A percentile compares a stretch with the other conserved stretches of the same genome.
These are phyloP conservation scores for Rachycentron canadum DNA, from an alignment of 2,797 vertebrate species.

Conservation along the genomic window DNA sequence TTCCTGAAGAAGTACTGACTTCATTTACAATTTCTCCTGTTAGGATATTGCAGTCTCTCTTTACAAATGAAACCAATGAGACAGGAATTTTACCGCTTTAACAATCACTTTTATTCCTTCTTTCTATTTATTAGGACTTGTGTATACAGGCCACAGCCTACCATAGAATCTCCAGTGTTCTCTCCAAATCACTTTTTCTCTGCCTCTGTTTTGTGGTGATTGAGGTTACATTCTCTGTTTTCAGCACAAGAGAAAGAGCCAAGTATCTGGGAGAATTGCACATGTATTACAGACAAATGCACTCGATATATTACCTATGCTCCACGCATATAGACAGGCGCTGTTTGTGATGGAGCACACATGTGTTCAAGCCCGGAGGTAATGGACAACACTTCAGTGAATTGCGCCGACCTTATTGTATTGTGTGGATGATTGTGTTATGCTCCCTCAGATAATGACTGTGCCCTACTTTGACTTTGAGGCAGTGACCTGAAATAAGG, in stretches of 20 bases:
- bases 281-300: conserved; percentile 63
- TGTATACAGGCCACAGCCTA: conserved; percentile 1
- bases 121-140: conserved; percentile 9
- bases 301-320: conserved; percentile 65
- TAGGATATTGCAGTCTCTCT: conserved; percentile 21
- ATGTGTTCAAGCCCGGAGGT: conserved; percentile 80
- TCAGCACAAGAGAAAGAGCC: conserved; percentile 37
- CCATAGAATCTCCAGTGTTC: conserved; percentile 6
- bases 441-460: conserved; percentile 87
- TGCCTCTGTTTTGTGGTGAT: conserved; percentile 33
- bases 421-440: conserved; percentile 88
- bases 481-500: conserved; percentile 89
- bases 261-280: conserved; percentile 49
- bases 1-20: conserved; percentile 5
- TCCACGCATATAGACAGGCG: conserved; percentile 59
- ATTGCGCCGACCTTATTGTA: conserved; percentile 87
- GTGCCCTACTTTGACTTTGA: conserved; percentile 88
- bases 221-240: conserved; percentile 32
- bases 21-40: conserved; percentile 30
- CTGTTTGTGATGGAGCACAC: conserved; percentile 58
- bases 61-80: conserved; percentile 49
- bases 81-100: conserved; percentile 27
- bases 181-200: conserved; percentile 24
- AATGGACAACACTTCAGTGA: conserved; percentile 85
- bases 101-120: conserved; percentile 29